phyloP scores from a whole-genome alignment of 2,113 vertebrate species.

The Limanda limanda region DNA sequence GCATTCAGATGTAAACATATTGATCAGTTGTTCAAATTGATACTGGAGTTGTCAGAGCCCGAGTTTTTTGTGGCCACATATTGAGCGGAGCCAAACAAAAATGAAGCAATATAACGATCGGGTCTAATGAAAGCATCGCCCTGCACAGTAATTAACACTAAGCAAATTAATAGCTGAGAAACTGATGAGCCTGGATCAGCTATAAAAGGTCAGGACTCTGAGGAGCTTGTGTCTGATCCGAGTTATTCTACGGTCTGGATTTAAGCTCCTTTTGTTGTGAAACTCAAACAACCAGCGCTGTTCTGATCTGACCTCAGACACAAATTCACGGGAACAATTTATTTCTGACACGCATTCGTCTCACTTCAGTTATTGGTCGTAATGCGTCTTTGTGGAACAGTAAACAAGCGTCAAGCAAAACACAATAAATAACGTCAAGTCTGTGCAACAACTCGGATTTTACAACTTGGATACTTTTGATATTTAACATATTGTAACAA shows the following conservation, averaged over 20 bases:
- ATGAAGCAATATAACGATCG: conserved; percentile 56
- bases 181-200: conserved; percentile 35
- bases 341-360: neutral
- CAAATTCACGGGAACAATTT: neutral
- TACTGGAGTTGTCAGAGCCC: conserved; percentile 13
- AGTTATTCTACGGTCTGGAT: neutral
- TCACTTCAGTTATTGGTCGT: neutral
- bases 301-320: neutral
- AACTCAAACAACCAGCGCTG: conserved; percentile 15
- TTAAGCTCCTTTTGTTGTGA: neutral
- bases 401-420: no score
- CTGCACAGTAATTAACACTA: conserved; percentile 58
- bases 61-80: conserved; percentile 21
- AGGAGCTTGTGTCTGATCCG: conserved; percentile 32
- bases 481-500: no score
- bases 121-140: conserved; percentile 44
- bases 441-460: no score
- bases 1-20: conserved; percentile 28
- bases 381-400: no score
- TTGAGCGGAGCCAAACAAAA: conserved; percentile 57
- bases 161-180: conserved; percentile 53
- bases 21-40: conserved; percentile 38
- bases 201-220: conserved; percentile 54
- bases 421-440: no score
- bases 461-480: no score